These are phyloP conservation scores for Pitangus sulphuratus DNA, from an alignment of 2,797 vertebrate genomes.

Conservation along the genomic window DNA sequence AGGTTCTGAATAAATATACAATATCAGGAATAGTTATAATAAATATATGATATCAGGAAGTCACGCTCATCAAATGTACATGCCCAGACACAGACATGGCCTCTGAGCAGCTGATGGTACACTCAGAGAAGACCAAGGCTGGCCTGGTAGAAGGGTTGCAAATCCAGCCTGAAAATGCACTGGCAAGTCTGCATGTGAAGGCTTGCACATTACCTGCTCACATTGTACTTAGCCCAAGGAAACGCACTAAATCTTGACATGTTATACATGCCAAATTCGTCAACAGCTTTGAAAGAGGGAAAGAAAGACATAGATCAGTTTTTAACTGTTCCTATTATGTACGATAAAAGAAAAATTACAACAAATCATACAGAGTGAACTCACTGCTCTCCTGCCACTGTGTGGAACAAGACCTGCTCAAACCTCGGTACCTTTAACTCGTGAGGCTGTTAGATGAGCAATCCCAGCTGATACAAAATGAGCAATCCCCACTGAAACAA, in stretches of 20 bases:
- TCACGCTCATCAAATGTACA: neutral
- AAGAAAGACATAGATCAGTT: neutral
- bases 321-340: neutral
- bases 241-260: neutral
- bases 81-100: neutral
- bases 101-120: neutral
- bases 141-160: neutral
- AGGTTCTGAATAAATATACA: neutral
- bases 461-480: neutral
- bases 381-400: constrained; percentile 17
- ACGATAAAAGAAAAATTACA: neutral
- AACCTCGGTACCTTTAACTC: neutral
- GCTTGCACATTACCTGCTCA: neutral
- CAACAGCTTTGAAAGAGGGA: constrained; percentile 17
- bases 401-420: neutral
- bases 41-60: neutral
- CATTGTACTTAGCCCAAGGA: neutral
- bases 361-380: neutral
- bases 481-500: neutral
- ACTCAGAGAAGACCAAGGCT: neutral
- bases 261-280: constrained; percentile 25
- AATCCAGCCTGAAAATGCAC: neutral
- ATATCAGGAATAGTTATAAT: constrained; percentile 1
- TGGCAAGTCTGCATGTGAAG: neutral
- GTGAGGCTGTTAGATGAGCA: neutral